Conservation (phyloP, 2,888 invertebrate species). For the Litoditis marina region DNA sequence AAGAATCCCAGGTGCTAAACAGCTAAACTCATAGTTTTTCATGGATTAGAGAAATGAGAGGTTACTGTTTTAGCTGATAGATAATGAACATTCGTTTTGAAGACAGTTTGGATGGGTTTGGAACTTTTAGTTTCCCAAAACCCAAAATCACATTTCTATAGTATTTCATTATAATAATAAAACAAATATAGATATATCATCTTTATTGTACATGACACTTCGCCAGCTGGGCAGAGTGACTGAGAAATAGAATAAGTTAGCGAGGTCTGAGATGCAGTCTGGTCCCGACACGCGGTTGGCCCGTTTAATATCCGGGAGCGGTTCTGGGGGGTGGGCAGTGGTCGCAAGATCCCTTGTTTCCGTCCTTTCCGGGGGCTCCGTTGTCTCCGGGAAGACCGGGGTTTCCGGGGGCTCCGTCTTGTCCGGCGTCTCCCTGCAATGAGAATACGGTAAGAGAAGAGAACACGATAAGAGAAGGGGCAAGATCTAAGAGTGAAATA, state of each 20-base stretch:
- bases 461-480: not conserved
- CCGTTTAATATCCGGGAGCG: conserved; percentile 41
- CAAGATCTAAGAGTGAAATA: not conserved
- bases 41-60: too few species aligned
- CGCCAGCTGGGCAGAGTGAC: too few species aligned
- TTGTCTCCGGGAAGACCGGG: conserved; percentile 43
- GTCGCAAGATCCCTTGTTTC: conserved; percentile 46
- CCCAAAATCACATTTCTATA: too few species aligned
- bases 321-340: conserved; percentile 45
- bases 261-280: conserved; percentile 19
- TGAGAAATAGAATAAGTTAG: conserved; percentile 18
- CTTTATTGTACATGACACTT: too few species aligned
- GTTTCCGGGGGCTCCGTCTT: conserved; percentile 44
- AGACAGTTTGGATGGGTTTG: too few species aligned
- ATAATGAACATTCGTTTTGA: too few species aligned
- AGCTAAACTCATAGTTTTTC: too few species aligned
- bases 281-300: conserved; percentile 2
- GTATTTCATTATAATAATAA: too few species aligned
- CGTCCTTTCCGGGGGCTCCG: conserved; percentile 40
- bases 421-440: conserved; percentile 48
- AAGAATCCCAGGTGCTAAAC: too few species aligned
- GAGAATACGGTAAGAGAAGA: conserved; percentile 13
- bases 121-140: too few species aligned
- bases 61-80: too few species aligned
- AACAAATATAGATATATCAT: too few species aligned